phyloP scores from a whole-genome alignment of 2,113 vertebrate species.

The Gymnobelideus leadbeateri region DNA sequence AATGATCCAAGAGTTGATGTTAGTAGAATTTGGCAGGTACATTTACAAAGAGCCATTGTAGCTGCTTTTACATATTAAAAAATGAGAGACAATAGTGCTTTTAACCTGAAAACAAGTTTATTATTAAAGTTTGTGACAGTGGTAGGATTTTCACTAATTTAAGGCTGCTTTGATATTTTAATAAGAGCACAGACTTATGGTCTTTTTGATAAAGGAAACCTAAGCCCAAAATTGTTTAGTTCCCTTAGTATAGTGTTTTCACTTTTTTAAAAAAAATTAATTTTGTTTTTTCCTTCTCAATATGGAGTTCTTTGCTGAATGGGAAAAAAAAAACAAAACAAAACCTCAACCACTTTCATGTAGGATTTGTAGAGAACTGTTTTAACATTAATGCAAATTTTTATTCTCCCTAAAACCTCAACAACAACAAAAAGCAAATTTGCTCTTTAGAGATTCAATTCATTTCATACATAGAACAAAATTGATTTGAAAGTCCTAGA shows the following conservation, averaged over 20 bases:
- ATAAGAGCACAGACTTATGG: not conserved
- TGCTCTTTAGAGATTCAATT: not conserved
- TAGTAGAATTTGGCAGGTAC: not conserved
- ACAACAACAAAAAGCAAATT: not conserved
- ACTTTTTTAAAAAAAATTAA: not conserved
- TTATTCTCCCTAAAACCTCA: not conserved
- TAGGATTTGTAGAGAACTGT: not conserved
- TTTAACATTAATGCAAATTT: not conserved
- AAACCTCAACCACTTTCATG: not conserved
- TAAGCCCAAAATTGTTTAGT: not conserved
- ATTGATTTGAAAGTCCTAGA: not conserved
- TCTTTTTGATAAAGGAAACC: conserved; percentile 12
- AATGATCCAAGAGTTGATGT: conserved; percentile 15
- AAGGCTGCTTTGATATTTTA: conserved; percentile 18
- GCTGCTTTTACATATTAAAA: conserved; percentile 18
- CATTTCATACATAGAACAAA: not conserved
- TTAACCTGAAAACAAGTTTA: not conserved
- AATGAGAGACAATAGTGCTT: not conserved
- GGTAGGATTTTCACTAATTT: conserved; percentile 4
- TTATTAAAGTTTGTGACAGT: not conserved
- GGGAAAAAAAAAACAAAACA: conserved; percentile 10
- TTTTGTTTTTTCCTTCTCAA: conserved; percentile 15
- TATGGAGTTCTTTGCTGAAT: not conserved
- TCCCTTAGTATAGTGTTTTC: not conserved
- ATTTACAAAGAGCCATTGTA: conserved; percentile 18